Evolutionary conservation across 2,888 invertebrate species (phyloP), one percentile per base, ranked within the genome.

Genomic region (Stegana nigrithorax): DNA sequence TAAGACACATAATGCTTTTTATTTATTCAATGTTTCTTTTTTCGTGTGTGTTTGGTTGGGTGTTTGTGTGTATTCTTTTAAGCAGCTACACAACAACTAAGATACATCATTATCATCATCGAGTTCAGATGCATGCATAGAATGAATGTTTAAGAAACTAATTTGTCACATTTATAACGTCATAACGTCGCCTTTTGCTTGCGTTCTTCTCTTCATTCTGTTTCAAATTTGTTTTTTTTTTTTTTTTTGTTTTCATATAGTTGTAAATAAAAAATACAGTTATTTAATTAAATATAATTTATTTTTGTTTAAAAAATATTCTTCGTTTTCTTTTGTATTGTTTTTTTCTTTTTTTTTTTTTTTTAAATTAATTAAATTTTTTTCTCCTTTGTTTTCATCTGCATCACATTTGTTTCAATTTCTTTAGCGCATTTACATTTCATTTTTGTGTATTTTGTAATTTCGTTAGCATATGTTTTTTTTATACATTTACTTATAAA

Each of bases 1-100:
- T 69, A 79, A 75, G 73, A 75, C 75, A 75, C 75, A 79, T 77
- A 75, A 27, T 32, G n/a, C n/a, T n/a, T n/a, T n/a, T n/a, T n/a
- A n/a, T 19, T 77, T 78, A 75, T 73, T 75, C 79, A 75, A 79
- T 75, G 79, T 79, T 66, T 73, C 75, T 74, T 78, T 79, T 72
- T 63, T 50, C 26, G 39, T 55, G 55, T 32, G 32, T 68, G 56
- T 76, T 74, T 59, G 63, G 68, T 62, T 72, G 66, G 62, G 65
- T 67, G 67, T 51, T 64, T 57, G 73, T 61, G 62, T 63, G 32
- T 65, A 8, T 39, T 39, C 17, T 39, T 39, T 8, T 39, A 14
- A 47, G 25, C 25, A 47, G 47, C 21, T 47, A 47, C 21, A 47
- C 47, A 47, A 23, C 23, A 47, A n/a, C 23, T 21, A n/a, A 47